Conservation (phyloP, 2,888 invertebrate genomes). For the Reticulitermes lucifugus region DNA sequence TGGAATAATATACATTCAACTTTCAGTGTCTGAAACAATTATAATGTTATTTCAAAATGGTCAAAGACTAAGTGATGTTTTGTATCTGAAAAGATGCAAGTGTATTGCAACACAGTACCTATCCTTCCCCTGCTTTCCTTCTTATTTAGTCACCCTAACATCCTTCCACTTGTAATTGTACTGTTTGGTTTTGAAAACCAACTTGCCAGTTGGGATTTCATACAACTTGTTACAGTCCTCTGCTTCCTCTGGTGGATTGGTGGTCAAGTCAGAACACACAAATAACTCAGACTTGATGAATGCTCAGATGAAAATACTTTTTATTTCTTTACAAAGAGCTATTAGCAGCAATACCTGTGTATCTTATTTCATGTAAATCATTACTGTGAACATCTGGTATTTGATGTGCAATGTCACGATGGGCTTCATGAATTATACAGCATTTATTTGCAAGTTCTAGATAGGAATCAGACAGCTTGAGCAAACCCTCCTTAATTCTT, state of each 20-base stretch:
- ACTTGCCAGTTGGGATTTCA: background rate
- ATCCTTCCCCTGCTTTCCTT: too few relatives aligned
- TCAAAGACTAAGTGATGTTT: background rate
- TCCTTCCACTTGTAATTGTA: too few relatives aligned
- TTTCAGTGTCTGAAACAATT: too few relatives aligned
- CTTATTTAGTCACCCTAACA: too few relatives aligned
- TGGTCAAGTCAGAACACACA: background rate
- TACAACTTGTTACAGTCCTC: background rate
- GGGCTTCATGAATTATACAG: slow-evolving; percentile 65
- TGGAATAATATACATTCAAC: too few relatives aligned
- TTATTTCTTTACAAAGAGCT: background rate
- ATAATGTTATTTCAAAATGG: background rate
- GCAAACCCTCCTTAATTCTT: slow-evolving; percentile 64
- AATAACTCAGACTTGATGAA: background rate
- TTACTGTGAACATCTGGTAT: slow-evolving; percentile 65
- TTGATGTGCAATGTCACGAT: slow-evolving; percentile 63
- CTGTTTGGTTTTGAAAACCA: too few relatives aligned
- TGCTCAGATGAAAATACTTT: background rate
- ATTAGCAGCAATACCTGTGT: slow-evolving; percentile 59
- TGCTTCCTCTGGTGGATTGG: background rate
- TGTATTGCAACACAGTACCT: too few relatives aligned
- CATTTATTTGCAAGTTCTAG: slow-evolving; percentile 65
- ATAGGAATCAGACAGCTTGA: slow-evolving; percentile 65
- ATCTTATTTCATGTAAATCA: slow-evolving; percentile 63
- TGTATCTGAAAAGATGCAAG: background rate